Evolutionary conservation across 2,888 invertebrate species (phyloP).

Genomic region (Strigamia transsilvanica): DNA sequence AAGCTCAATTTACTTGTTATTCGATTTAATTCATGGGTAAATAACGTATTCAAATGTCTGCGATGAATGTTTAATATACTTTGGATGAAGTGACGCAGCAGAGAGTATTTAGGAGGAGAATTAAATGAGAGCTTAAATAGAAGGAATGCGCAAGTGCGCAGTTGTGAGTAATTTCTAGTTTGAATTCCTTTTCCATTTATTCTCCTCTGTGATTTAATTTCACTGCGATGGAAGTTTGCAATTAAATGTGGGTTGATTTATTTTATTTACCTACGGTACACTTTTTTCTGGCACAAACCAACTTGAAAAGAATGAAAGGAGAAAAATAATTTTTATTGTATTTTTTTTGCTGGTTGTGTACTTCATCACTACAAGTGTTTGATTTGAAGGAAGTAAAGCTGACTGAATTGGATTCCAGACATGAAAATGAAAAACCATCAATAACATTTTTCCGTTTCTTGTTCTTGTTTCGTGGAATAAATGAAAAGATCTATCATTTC

Average conservation of each 20-base stretch:
- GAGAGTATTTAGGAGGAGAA: not conserved
- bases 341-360: too few species aligned
- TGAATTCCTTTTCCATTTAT: constrained; percentile 22
- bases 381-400: too few species aligned
- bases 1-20: not conserved
- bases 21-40: not conserved
- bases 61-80: constrained; percentile 6
- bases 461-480: too few species aligned
- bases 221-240: not conserved
- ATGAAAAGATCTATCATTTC: not conserved
- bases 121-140: not conserved
- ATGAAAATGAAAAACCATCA: too few species aligned
- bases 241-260: not conserved
- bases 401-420: too few species aligned
- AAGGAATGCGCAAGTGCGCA: constrained; percentile 27
- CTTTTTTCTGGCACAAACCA: not conserved
- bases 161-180: constrained; percentile 1
- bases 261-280: not conserved
- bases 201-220: constrained; percentile 36
- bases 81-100: not conserved
- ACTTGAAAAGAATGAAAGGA: not conserved
- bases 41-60: not conserved
- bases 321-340: too few species aligned
- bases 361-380: too few species aligned
- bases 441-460: too few species aligned